Base-by-base conservation (phyloP, 2,888 invertebrate genomes). In the Apoda limacodes region DNA sequence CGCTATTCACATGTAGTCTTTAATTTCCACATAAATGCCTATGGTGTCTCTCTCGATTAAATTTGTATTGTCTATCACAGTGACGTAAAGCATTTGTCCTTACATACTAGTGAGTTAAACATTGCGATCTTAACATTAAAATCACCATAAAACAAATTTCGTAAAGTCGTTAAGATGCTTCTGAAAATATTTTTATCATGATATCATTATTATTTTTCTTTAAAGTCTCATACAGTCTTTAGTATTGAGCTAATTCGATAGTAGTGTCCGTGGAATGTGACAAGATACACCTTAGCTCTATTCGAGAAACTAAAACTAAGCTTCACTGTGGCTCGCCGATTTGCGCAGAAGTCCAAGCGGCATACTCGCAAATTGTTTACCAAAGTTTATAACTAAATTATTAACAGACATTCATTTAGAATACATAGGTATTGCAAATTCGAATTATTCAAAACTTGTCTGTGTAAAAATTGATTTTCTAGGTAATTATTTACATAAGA, bases 51-150 rank as follows among this genome's bases (percentile, higher is more conserved):
- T 60, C 66, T 69, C 70, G 59, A 63, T 55, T 66, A 65, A 61
- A 68, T 64, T 64, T 65, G 65, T 68, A 70, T 69, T 65, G 69
- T 66, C 69, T 75, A 78, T 78, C 80, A 78, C 78, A 78, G 76
- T 69, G 74, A 62, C 66, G 60, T 72, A 76, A 76, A 72, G 76
- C 75, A 75, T 78, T 75, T 75, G 69, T 78, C 69, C 78, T 78
- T 78, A 80, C 64, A 75, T 70, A 67, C 78, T 80, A 78, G 67
- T 70, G 78, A 78, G 71, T 78, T 68, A 64, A 61, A 64, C 61
- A 60, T 67, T 67, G 67, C 63, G 71, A 67, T 76, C 68, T 76
- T 75, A 76, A 64, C 52, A 67, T 64, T 70, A 75, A n/a, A 64
- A 69, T 70, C 76, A 74, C 72, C 74, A 62, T 65, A 64, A 67